These are phyloP conservation scores for Tetraodon nigroviridis DNA, from an alignment of 2,113 vertebrate genomes.

Conservation along the genomic window DNA sequence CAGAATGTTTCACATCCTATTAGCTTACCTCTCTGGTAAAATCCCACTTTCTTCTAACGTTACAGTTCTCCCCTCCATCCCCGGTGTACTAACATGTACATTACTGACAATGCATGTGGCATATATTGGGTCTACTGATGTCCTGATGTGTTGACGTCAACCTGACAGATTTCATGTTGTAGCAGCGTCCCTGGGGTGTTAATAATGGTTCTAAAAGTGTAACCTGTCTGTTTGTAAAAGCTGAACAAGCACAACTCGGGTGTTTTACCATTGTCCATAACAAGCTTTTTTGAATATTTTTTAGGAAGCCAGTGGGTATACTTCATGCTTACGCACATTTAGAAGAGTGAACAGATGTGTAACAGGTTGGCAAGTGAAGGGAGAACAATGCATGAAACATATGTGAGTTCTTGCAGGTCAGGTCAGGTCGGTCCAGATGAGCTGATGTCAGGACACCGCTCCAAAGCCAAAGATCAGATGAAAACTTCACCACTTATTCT, in stretches of 20 bases:
- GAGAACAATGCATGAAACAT: slow-evolving; percentile 25
- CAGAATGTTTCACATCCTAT: slow-evolving; percentile 20
- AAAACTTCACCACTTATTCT: slow-evolving; percentile 11
- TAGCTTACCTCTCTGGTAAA: slow-evolving; percentile 28
- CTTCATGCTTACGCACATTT: slow-evolving; percentile 41
- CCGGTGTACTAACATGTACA: slow-evolving; percentile 14
- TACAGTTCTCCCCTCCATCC: neutral
- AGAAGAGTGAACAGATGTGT: slow-evolving; percentile 45
- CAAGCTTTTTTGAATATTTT: slow-evolving; percentile 27
- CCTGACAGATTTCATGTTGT: slow-evolving; percentile 41
- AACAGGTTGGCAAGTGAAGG: slow-evolving; percentile 43
- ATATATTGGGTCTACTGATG: slow-evolving; percentile 20
- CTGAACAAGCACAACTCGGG: slow-evolving; percentile 26
- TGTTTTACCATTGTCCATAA: slow-evolving; percentile 39
- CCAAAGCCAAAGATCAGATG: slow-evolving; percentile 49
- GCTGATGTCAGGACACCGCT: slow-evolving; percentile 30
- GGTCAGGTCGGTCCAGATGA: slow-evolving; percentile 28
- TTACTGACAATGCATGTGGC: slow-evolving; percentile 19
- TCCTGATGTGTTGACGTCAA: slow-evolving; percentile 24
- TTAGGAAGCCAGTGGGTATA: slow-evolving; percentile 34
- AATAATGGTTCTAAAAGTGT: slow-evolving; percentile 25
- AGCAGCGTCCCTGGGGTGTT: slow-evolving; percentile 54
- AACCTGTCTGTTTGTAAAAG: slow-evolving; percentile 23
- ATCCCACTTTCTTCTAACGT: slow-evolving; percentile 10
- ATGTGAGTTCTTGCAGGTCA: slow-evolving; percentile 16